phyloP scores from a whole-genome alignment of 2,797 vertebrate genomes.

The Sibirionetta formosa region DNA sequence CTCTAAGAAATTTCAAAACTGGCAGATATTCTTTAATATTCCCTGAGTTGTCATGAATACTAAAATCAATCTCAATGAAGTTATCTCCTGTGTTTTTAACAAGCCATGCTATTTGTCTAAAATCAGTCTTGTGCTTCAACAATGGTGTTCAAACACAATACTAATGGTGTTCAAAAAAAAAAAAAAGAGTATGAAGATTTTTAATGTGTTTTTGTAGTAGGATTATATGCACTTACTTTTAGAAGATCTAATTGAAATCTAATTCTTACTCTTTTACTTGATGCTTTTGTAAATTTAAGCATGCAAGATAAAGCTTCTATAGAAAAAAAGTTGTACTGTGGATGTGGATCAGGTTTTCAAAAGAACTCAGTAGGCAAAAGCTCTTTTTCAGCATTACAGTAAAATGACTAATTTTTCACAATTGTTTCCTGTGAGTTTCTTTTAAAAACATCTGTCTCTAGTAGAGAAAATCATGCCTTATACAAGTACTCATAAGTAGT shows the following conservation, averaged over 20 bases:
- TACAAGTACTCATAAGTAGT: neutral
- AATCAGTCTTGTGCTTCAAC: neutral
- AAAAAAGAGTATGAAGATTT: neutral
- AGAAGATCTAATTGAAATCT: neutral
- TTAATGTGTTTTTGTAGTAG: neutral
- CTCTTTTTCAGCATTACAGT: neutral
- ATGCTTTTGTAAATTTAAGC: neutral
- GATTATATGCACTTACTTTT: neutral
- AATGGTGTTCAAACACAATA: neutral
- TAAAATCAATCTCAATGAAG: neutral
- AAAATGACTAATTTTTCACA: neutral
- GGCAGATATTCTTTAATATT: neutral
- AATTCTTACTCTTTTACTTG: neutral
- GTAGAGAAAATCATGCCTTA: neutral
- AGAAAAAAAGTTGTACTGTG: neutral
- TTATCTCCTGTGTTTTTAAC: conserved; percentile 14
- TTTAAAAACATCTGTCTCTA: neutral
- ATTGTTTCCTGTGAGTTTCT: neutral
- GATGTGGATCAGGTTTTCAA: neutral
- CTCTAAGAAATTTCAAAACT: neutral
- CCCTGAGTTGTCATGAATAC: neutral
- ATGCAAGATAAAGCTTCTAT: neutral
- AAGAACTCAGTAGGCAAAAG: neutral
- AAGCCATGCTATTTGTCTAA: neutral
- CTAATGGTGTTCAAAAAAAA: neutral